Evolutionary conservation across 2,113 vertebrate genomes (phyloP).

Genomic region (Elgaria multicarinata): DNA sequence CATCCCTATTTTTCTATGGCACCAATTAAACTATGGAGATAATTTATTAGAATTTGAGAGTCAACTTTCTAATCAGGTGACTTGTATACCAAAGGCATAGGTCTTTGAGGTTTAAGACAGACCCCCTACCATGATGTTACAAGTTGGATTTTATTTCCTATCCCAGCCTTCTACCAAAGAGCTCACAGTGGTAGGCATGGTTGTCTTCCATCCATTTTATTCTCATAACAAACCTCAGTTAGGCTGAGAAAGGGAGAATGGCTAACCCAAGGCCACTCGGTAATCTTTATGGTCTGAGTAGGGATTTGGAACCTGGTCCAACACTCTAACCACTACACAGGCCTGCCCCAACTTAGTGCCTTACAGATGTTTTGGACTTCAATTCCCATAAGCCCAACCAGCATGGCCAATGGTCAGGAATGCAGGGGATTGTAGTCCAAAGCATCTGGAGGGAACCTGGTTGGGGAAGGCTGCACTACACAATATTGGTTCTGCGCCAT

Average conservation of each 20-base stretch:
- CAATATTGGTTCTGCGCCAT: neutral
- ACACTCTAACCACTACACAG: too few species aligned
- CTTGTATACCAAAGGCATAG: too few species aligned
- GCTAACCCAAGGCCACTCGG: neutral
- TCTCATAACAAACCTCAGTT: neutral
- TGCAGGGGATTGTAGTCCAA: neutral
- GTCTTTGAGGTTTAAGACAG: too few species aligned
- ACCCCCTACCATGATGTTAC: too few species aligned
- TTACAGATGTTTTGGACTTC: too few species aligned
- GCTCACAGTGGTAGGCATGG: neutral
- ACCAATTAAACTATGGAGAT: too few species aligned
- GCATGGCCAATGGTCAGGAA: neutral
- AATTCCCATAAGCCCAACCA: too few species aligned
- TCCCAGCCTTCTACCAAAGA: neutral
- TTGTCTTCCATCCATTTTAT: neutral
- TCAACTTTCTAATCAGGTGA: too few species aligned
- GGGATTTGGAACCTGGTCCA: neutral
- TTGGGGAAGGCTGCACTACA: neutral
- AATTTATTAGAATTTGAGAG: too few species aligned
- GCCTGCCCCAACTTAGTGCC: too few species aligned
- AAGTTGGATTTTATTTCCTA: neutral
- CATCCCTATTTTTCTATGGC: too few species aligned
- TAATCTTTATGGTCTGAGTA: neutral
- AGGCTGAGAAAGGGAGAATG: neutral
- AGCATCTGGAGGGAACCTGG: too few species aligned